Evolutionary conservation across 30 jellyfish, hydroid and myxozoan species (phyloP), one percentile per base, ranked within the genome.

Genomic region (Pelagia noctiluca): DNA sequence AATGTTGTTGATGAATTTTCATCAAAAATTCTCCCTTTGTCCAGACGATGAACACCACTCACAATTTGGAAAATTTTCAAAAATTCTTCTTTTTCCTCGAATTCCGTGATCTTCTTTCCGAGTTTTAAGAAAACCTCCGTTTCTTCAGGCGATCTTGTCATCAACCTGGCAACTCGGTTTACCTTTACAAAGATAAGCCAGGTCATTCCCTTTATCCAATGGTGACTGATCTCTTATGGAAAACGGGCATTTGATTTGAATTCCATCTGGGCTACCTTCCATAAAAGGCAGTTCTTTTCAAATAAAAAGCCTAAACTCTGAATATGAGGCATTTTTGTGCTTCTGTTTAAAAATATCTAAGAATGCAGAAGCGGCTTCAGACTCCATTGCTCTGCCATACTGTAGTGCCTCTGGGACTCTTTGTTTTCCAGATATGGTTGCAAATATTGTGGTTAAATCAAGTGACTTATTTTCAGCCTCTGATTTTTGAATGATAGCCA

Each of bases 331-430:
- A 33, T 71, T 47, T 37, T 71, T 71, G 36, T 71, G 84, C 8
- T 72, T 71, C 38, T 0, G 0, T 2, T 35, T 22, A n/a, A 66
- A 66, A 21, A 22, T 28, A 22, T 19, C 35, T 21, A 61, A 28
- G 26, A 61, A 61, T 22, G 50, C 18, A 28, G 50, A 22, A 12
- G 33, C 53, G 29, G 78, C 78, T 54, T 66, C 54, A 26, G 32
- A 32, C 31, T 57, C 95, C 95, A 85, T 85, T 29, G 74, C 86
- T 54, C 92, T 35, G 23, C 86, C 90, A 73, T 85, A 85, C 63
- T 35, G 53, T 68, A 71, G 75, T 19, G 88, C 95, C 3, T 83
- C 80, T n/a, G 90, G 93, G 75, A 83, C 46, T 10, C 3, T 35
- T n/a, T 16, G 21, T 8, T 24, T 22, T 37, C 68, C 84, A 24